Evolutionary conservation across 1,140 invertebrate genomes (phyloP), one percentile per base, ranked within the genome.

Genomic region (Philopotamus ludificatus): DNA sequence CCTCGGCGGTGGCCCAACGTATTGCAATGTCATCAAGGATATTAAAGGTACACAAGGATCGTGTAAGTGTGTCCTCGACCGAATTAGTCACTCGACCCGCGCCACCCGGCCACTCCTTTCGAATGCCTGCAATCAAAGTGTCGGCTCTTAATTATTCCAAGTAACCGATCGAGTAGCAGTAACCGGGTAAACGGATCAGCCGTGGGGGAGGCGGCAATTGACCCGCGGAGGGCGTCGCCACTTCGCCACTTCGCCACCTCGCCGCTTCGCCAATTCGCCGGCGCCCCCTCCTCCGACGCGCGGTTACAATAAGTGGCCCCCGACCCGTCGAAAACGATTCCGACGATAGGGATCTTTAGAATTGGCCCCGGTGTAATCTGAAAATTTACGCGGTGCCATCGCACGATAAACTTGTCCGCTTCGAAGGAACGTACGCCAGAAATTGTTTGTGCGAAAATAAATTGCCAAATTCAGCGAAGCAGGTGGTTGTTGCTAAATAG

Each of bases 341-440:
- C 47, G 53, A 34, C 60, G 66, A 67, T 67, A 58, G 66, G 53
- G 50, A 67, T 67, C 66, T 67, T 61, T 55, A 51, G 60, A 62
- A 55, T 60, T 59, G 60, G 60, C 42, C 28, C 47, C 41, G 59
- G 66, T 67, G 66, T 67, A 67, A 67, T 67, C 66, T 61, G 53
- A 53, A 42, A 63, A 63, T 67, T 67, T 67, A 67, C 66, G 59
- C 62, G 55, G 66, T 63, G 49, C 42, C 59, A 59, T 55, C 45
- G 21, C 51, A 12, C 59, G 65, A 66, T 66, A 66, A 66, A 61
- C 41, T 66, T 51, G 41, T 47, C 42, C 44, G 44, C 47, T 62
- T 28, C 28, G 59, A 20, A 21, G 4, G 28, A 34, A 12, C 28
- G n/a, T n/a, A n/a, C n/a, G n/a, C n/a, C n/a, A n/a, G n/a, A n/a